phyloP scores from a whole-genome alignment of 2,888 invertebrate genomes.

The Lucinisca nassula region DNA sequence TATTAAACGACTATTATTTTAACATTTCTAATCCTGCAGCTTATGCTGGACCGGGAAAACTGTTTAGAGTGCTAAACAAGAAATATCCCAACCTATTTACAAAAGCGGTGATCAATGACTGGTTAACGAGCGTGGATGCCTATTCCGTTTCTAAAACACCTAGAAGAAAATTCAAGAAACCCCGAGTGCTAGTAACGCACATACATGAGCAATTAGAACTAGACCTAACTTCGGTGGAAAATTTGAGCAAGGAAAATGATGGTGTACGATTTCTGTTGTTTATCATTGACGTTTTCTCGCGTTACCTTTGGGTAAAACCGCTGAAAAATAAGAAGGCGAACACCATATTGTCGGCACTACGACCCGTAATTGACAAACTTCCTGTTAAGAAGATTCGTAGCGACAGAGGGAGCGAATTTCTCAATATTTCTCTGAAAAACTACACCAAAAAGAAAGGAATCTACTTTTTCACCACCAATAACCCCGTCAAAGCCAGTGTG shows the following conservation, averaged over 20 bases:
- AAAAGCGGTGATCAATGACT: conserved; percentile 30
- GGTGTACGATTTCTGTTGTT: conserved; percentile 29
- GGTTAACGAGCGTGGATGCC: conserved; percentile 41
- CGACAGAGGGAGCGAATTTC: conserved; percentile 36
- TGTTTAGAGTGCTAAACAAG: conserved; percentile 29
- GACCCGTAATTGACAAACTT: too few relatives aligned
- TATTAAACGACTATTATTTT: conserved; percentile 22
- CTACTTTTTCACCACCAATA: conserved; percentile 34
- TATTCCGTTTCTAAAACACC: conserved; percentile 41
- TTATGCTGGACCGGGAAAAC: conserved; percentile 28
- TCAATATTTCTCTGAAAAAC: conserved; percentile 19
- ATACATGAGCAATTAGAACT: conserved; percentile 43
- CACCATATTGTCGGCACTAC: not conserved
- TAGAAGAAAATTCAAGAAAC: conserved; percentile 32
- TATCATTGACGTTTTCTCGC: conserved; percentile 33
- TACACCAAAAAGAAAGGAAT: conserved; percentile 27
- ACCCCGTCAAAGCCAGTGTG: conserved; percentile 16
- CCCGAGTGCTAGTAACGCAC: conserved; percentile 26
- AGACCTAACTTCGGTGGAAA: too few relatives aligned
- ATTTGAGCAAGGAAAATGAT: too few relatives aligned
- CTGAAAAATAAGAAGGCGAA: conserved; percentile 7
- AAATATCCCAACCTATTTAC: conserved; percentile 35
- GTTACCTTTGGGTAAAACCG: conserved; percentile 25
- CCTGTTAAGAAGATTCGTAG: not conserved
- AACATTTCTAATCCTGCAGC: conserved; percentile 18